Percentiles rank a stretch among this genome's conserved stretches.
Conservation (phyloP, 2,888 invertebrate species). For the Apodemia mormo region DNA sequence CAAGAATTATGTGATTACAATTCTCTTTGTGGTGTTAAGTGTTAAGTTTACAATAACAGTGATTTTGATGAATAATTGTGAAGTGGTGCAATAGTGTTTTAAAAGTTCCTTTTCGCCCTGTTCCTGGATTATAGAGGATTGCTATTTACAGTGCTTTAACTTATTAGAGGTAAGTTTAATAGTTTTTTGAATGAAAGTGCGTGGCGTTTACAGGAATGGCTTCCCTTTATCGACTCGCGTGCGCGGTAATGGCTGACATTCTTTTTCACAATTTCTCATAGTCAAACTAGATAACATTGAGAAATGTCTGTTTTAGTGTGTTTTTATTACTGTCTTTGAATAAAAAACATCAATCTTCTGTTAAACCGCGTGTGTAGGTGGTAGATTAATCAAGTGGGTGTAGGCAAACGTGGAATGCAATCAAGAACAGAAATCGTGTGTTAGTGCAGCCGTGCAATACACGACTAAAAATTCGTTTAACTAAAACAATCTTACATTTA, state of each 20-base stretch:
- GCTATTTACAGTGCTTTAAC: conserved; percentile 63
- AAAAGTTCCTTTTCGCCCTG: conserved; percentile 50
- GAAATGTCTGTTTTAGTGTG: conserved; percentile 25
- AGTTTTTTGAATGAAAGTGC: conserved; percentile 46
- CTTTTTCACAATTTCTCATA: conserved; percentile 52
- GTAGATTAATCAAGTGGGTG: conserved; percentile 57
- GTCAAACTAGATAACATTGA: conserved; percentile 45
- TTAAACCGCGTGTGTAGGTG: conserved; percentile 57
- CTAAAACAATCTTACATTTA: background rate
- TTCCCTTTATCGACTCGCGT: conserved; percentile 79
- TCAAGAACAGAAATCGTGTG: conserved; percentile 50
- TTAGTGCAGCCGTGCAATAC: conserved; percentile 34
- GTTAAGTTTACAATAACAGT: conserved; percentile 62
- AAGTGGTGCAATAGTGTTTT: conserved; percentile 72
- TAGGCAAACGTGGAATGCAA: conserved; percentile 56
- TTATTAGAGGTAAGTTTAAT: conserved; percentile 37
- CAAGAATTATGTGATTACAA: conserved; percentile 70
- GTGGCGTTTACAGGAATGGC: conserved; percentile 73
- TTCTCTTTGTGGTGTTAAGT: conserved; percentile 71
- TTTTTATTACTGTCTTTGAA: conserved; percentile 28
- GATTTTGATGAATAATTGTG: conserved; percentile 64
- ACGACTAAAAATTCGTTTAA: conserved; percentile 28
- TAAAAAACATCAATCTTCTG: conserved; percentile 40
- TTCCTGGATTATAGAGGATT: conserved; percentile 75
- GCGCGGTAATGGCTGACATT: conserved; percentile 81